Conservation (phyloP, 2,113 vertebrate genomes). For the Poeciliopsis prolifica region DNA sequence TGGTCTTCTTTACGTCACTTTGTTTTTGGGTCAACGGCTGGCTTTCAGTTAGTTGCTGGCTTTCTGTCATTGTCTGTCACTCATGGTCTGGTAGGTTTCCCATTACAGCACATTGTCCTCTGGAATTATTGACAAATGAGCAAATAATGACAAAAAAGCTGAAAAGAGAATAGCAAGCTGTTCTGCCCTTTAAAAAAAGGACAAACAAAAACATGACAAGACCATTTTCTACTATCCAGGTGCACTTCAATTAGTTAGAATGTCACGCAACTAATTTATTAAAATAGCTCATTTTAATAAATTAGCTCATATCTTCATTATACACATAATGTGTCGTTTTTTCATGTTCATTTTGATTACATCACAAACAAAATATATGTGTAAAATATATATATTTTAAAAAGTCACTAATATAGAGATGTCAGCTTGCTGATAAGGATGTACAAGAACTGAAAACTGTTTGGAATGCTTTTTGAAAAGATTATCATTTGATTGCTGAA, state of each 20-base stretch:
- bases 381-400: background rate
- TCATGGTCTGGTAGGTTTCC: constrained; percentile 62
- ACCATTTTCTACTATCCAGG: background rate
- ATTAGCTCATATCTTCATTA: background rate
- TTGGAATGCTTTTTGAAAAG: background rate
- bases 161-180: constrained; percentile 18
- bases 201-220: background rate
- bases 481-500: background rate
- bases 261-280: too few relatives aligned
- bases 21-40: constrained; percentile 67
- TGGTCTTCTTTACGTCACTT: constrained; percentile 30
- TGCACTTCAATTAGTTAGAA: background rate
- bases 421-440: background rate
- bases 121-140: constrained; percentile 55
- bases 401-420: background rate
- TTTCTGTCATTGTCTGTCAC: constrained; percentile 68
- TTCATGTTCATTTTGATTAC: background rate
- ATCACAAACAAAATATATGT: too few relatives aligned
- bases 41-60: constrained; percentile 52
- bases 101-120: constrained; percentile 40
- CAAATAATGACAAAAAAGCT: constrained; percentile 46
- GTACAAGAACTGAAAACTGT: background rate
- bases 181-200: background rate
- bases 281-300: too few relatives aligned
- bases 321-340: background rate